Conservation (phyloP, 2,888 invertebrate species). For the Drosophila colorata region DNA sequence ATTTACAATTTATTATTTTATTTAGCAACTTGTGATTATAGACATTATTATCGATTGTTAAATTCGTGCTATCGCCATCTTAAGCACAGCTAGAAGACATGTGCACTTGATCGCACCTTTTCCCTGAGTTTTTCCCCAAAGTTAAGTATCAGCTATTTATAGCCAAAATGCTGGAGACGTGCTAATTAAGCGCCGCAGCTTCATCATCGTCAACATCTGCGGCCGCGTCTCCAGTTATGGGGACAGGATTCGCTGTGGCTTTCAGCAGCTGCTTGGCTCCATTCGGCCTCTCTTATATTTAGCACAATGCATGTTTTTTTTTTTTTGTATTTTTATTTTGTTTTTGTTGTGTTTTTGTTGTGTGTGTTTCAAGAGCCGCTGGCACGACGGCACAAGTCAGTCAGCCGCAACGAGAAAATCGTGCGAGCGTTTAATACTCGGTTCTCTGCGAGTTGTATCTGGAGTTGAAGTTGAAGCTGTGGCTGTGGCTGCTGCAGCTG, state of each 20-base stretch:
- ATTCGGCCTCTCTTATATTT: constrained; percentile 46
- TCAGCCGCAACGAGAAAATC: constrained; percentile 82
- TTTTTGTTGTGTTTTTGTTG: constrained; percentile 14
- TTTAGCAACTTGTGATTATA: not conserved
- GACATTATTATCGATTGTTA: not conserved
- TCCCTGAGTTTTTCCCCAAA: constrained; percentile 13
- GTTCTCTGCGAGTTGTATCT: constrained; percentile 25
- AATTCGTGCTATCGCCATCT: not conserved
- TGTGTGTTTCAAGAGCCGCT: constrained; percentile 49
- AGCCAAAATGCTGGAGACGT: constrained; percentile 43
- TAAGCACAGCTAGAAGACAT: constrained; percentile 14
- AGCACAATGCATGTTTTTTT: constrained; percentile 51
- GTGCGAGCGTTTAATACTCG: constrained; percentile 76
- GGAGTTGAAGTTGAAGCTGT: constrained; percentile 36
- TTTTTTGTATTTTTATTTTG: constrained; percentile 3
- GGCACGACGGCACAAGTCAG: constrained; percentile 80
- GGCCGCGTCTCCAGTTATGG: constrained; percentile 15
- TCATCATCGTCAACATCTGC: constrained; percentile 29
- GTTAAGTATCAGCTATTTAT: constrained; percentile 39
- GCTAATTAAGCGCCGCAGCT: constrained; percentile 53
- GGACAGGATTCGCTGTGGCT: constrained; percentile 46
- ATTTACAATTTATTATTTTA: not conserved
- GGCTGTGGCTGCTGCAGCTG: constrained; percentile 28
- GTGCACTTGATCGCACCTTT: constrained; percentile 28
- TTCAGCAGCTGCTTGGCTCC: constrained; percentile 40